Evolutionary conservation across 2,888 invertebrate species (phyloP), one percentile per base, ranked within the genome.

Genomic region (Caenorhabditis macrosperma): DNA sequence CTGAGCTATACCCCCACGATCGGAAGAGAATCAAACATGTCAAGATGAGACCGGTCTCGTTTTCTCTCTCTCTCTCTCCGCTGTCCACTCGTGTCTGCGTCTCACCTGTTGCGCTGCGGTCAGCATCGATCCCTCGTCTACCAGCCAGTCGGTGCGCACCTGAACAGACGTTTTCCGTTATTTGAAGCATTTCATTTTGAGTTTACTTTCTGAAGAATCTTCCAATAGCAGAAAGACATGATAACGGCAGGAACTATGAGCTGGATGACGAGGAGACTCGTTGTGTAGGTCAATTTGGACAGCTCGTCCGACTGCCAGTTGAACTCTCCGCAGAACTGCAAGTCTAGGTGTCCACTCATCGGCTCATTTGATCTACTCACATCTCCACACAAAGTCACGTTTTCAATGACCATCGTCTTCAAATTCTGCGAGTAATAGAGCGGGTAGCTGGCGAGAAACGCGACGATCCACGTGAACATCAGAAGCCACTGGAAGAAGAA

Each of bases 141-240:
- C 89, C 24, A 90, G 85, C 90, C 89, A 90, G 60, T 90, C 90
- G 9, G 82, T 77, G 24, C 85, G 82, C n/a, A 87, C 87, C 86
- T 85, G 78, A 71, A 46, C 20, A 7, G 20, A 20, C 48, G 55
- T 46, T 61, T 3, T 24, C 12, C 9, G 17, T 30, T 38, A 30
- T 9, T 12, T 33, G 9, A 48, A 59, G n/a, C 3, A 10, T 15
- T 24, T 24, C n/a, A 44, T 10, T 61, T 64, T 20, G 28, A n/a
- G 44, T n/a, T 5, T 50, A 76, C 90, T 83, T 90, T 90, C 72
- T 89, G 89, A 7, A 90, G 75, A 33, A 90, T 90, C 77, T 88
- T 90, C 88, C 87, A 89, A 63, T 90, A 90, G 72, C 89, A 90
- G 61, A 88, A 89, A 2, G 88, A 83, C 87, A 90, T 89, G 35